Percentiles rank a stretch among this genome's conserved stretches.
Evolutionary conservation across 2,113 vertebrate genomes (phyloP).

Genomic region (Choloepus hoffmanni): DNA sequence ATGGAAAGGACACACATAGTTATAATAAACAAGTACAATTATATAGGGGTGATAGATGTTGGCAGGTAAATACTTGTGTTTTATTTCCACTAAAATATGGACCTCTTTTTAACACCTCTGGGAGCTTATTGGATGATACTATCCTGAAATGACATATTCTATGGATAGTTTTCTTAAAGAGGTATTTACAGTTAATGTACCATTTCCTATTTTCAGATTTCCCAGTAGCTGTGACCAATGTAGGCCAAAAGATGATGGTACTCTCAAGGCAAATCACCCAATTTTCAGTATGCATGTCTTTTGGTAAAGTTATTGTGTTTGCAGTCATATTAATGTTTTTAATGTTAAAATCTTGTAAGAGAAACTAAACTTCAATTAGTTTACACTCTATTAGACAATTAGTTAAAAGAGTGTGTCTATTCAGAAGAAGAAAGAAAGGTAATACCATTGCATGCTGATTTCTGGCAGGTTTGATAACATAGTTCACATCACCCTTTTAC

Average conservation of each 20-base stretch:
- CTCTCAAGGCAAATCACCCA: neutral
- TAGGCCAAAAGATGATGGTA: neutral
- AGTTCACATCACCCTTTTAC: neutral
- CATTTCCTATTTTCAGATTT: slow-evolving; percentile 26
- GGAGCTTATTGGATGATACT: neutral
- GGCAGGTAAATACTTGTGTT: neutral
- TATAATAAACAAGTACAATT: neutral
- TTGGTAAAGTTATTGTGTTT: slow-evolving; percentile 38
- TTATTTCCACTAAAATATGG: neutral
- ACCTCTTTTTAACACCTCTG: neutral
- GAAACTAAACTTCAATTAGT: slow-evolving; percentile 11
- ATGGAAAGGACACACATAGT: neutral
- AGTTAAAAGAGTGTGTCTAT: neutral
- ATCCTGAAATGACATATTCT: neutral
- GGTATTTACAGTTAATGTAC: neutral
- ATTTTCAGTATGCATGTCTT: neutral
- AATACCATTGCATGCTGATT: neutral
- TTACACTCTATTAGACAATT: neutral
- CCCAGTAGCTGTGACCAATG: neutral
- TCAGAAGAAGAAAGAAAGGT: slow-evolving; percentile 34
- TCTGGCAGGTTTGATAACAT: neutral
- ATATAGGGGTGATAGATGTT: slow-evolving; percentile 1
- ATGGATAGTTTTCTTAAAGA: neutral
- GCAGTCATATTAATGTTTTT: neutral
- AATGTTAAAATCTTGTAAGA: neutral